Conservation (phyloP, 2,113 vertebrate genomes). For the Vireo altiloquus region DNA sequence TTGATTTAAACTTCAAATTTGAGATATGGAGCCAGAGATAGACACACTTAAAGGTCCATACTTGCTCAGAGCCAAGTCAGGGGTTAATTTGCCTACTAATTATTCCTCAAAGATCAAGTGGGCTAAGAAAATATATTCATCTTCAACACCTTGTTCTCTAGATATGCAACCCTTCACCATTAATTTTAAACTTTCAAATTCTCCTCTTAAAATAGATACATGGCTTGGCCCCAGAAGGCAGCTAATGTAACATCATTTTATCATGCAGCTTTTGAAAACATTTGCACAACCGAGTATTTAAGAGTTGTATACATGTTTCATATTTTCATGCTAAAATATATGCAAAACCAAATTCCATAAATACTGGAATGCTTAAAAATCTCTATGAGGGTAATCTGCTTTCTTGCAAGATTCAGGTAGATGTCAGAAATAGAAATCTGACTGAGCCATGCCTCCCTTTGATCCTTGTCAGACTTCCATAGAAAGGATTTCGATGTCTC, state of each 20-base stretch:
- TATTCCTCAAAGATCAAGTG: background rate
- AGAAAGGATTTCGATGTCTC: background rate
- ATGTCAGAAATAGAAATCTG: background rate
- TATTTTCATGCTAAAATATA: background rate
- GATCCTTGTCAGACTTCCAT: background rate
- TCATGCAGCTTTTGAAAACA: background rate
- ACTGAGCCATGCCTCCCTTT: background rate
- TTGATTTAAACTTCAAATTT: background rate
- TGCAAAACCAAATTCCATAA: background rate
- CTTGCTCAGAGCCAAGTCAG: background rate
- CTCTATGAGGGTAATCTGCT: background rate
- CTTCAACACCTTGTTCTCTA: background rate
- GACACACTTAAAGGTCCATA: background rate
- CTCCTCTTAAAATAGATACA: background rate
- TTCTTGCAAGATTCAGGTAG: background rate
- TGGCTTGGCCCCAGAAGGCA: background rate
- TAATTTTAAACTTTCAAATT: background rate
- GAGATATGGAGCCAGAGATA: background rate
- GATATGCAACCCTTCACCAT: background rate
- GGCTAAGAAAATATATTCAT: background rate
- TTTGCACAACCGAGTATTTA: background rate
- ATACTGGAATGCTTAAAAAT: background rate
- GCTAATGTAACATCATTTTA: background rate
- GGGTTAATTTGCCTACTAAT: background rate
- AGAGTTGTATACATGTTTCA: background rate